Evolutionary conservation across 2,113 vertebrate genomes (phyloP).

Genomic region (Rattus norvegicus): GRCr8 NC_086020.1:228223001-228223500

Average conservation of each 20-base stretch:
- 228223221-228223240: not conserved
- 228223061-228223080: not conserved
- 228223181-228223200: not conserved
- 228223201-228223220: not conserved
- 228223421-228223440: not conserved
- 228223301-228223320: not conserved
- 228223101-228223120: no score
- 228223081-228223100: not conserved
- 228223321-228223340: not conserved
- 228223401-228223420: not conserved
- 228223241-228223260: not conserved
- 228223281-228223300: not conserved
- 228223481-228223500: not conserved
- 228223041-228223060: not conserved
- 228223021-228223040: not conserved
- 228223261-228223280: not conserved
- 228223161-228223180: not conserved
- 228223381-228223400: not conserved
- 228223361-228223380: not conserved
- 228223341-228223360: not conserved
- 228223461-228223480: not conserved
- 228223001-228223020: not conserved
- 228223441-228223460: not conserved
- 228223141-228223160: not conserved
- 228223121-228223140: no score